These are phyloP conservation scores for Ptychochromis oligacanthus DNA, from an alignment of 2,113 vertebrate genomes.

Conservation along the genomic window DNA sequence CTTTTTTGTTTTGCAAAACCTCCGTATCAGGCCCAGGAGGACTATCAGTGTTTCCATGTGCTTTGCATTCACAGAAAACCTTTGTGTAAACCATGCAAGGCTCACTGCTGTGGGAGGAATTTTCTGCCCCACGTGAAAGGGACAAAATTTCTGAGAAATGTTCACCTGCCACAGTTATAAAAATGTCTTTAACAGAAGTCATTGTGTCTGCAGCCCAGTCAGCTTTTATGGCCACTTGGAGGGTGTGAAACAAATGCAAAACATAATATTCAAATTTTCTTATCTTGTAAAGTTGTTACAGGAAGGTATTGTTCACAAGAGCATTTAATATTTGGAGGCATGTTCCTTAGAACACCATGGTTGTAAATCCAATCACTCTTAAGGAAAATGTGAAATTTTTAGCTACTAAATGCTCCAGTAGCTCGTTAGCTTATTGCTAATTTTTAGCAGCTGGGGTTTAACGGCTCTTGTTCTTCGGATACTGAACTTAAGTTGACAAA, in stretches of 20 bases:
- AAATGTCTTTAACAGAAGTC: background rate
- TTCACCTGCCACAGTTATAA: background rate
- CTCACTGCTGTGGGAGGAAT: accelerated
- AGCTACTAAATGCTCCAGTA: background rate
- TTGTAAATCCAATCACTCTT: background rate
- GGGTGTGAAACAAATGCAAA: background rate
- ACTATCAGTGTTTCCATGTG: slow-evolving; percentile 3
- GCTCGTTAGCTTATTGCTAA: background rate
- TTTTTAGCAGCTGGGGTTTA: no score
- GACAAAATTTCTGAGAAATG: background rate
- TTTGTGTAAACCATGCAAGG: background rate
- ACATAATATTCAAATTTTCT: background rate
- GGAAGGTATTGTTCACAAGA: background rate
- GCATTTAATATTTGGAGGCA: background rate
- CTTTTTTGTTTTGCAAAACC: slow-evolving; percentile 13
- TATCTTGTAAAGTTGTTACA: background rate
- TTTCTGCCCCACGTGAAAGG: background rate
- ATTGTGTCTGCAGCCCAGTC: background rate
- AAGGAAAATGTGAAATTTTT: background rate
- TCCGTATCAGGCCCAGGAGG: background rate
- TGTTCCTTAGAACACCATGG: background rate
- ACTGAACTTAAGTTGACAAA: no score
- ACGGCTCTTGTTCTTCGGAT: no score
- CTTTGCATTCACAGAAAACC: slow-evolving; percentile 39
- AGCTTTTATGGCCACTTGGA: background rate